phyloP scores from a whole-genome alignment of 2,113 vertebrate species.

The Nibea albiflora region DNA sequence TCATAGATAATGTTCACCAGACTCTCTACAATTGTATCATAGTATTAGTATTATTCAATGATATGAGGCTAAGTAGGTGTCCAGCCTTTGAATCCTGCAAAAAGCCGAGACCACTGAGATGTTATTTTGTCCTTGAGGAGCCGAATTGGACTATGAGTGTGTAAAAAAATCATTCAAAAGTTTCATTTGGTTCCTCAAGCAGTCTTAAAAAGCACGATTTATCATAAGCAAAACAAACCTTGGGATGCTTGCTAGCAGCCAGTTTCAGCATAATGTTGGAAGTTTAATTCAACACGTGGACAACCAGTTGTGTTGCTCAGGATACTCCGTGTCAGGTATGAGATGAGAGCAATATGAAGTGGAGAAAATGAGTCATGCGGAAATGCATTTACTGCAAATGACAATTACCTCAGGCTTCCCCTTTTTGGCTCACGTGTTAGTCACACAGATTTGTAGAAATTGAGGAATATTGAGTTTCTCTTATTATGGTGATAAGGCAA shows the following conservation, averaged over 20 bases:
- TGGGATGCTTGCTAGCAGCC: background rate
- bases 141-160: background rate
- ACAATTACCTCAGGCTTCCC: slow-evolving; percentile 23
- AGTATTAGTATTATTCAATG: background rate
- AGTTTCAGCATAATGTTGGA: background rate
- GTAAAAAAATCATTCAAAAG: background rate
- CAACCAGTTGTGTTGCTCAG: background rate
- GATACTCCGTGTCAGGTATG: slow-evolving; percentile 6
- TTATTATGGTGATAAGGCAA: slow-evolving; percentile 38
- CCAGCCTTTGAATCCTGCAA: background rate
- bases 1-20: slow-evolving; percentile 30
- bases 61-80: slow-evolving; percentile 1
- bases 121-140: background rate
- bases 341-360: background rate
- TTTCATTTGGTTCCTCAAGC: background rate
- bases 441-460: slow-evolving; percentile 13
- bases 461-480: slow-evolving; percentile 24
- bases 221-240: too few relatives aligned
- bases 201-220: background rate
- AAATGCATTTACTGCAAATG: slow-evolving; percentile 19
- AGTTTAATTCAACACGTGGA: slow-evolving; percentile 22
- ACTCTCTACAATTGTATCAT: slow-evolving; percentile 2
- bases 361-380: slow-evolving; percentile 9
- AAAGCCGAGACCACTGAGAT: background rate
- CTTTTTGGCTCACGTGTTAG: slow-evolving; percentile 25